Percentiles rank a stretch among this genome's conserved stretches.
phyloP scores from a whole-genome alignment of 2,888 invertebrate species.

The Drosophila falleni region DNA sequence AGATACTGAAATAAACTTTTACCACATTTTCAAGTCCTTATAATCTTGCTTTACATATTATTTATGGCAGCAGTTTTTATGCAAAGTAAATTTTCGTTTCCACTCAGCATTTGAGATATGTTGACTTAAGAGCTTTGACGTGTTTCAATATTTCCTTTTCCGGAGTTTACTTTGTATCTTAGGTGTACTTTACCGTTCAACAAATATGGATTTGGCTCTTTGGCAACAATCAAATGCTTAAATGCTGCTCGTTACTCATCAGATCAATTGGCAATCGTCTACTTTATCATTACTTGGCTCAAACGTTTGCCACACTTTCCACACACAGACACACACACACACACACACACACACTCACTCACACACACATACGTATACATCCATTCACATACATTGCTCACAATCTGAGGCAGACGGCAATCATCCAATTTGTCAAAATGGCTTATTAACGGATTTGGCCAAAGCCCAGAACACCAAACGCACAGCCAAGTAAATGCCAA shows the following conservation, averaged over 20 bases:
- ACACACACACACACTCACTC: too few species aligned
- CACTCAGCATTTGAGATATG: neutral
- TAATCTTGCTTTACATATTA: neutral
- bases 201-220: slow-evolving; percentile 21
- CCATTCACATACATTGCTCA: neutral
- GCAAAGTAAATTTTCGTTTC: neutral
- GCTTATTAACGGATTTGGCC: slow-evolving; percentile 77
- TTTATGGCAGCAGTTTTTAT: neutral
- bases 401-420: slow-evolving; percentile 44
- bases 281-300: slow-evolving; percentile 31
- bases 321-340: neutral
- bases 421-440: slow-evolving; percentile 80
- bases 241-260: slow-evolving; percentile 42
- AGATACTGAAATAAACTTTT: neutral
- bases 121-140: slow-evolving; percentile 6
- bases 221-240: slow-evolving; percentile 32
- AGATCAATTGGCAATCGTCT: slow-evolving; percentile 36
- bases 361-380: too few species aligned
- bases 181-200: slow-evolving; percentile 4
- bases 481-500: slow-evolving; percentile 57
- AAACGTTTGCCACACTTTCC: slow-evolving; percentile 23
- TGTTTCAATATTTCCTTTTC: neutral
- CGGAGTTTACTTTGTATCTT: slow-evolving; percentile 18
- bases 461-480: slow-evolving; percentile 60
- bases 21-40: neutral